Base-by-base conservation (phyloP, 1,140 invertebrate genomes). In the Eufriesea mexicana region DNA sequence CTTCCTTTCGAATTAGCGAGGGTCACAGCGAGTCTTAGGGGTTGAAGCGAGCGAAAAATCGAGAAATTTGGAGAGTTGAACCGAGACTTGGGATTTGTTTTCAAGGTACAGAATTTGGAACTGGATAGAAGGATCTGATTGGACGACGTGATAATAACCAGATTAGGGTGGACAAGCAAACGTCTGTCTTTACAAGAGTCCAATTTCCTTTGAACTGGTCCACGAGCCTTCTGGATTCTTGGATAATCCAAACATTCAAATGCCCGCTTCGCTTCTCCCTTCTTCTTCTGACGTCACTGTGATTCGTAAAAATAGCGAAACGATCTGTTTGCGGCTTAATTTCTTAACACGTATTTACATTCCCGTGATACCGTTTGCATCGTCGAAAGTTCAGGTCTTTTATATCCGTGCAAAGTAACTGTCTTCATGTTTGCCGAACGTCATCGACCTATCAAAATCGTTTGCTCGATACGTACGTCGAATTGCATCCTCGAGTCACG, bases 261-360 rank as follows among this genome's bases (percentile, higher is more conserved):
- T 72, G 64, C 77, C 66, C 35, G 72, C 59, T 64, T 79, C 57
- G 51, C 23, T 35, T 76, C 62, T 79, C 64, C 62, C 84, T 77
- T 79, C 71, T 64, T 86, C 59, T 51, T 42, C 62, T 77, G 67
- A 74, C 84, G 81, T 79, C 79, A 85, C 84, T 54, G 71, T 70
- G 77, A 77, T 79, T 51, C 87, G 79, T 89, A 89, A 89, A 89
- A 88, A 88, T 88, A 86, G 84, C 73, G 73, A 83, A 84, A 82
- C 79, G 67, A 35, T 85, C 84, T 85, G 80, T 77, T 83, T 57
- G 84, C 64, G 73, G 81, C 61, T 88, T 83, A 82, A 89, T 88
- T 88, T 88, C 82, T 83, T 88, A 88, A 79, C 79, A 66, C 72
- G 51, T 79, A 61, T 47, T 59, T 76, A 62, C 82, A 71, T 62